Conservation (phyloP, 2,113 vertebrate species). For the Sardina pilchardus region DNA sequence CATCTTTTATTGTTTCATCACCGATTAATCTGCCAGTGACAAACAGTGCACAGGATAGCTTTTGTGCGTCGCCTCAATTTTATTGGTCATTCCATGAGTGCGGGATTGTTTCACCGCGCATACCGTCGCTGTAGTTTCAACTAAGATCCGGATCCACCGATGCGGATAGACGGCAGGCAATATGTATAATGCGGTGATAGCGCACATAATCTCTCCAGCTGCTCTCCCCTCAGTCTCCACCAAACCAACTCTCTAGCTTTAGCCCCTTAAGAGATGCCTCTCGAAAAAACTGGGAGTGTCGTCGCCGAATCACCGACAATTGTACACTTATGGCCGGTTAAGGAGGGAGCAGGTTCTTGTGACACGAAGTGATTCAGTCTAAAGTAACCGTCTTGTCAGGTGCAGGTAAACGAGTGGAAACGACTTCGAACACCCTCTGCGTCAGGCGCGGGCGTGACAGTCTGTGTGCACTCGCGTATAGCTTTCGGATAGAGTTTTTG, state of each 20-base stretch:
- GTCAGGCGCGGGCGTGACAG: conserved; percentile 33
- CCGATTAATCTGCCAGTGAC: background rate
- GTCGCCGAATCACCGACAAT: background rate
- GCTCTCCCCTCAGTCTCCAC: background rate
- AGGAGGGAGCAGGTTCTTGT: background rate
- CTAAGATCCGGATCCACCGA: background rate
- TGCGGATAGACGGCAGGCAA: background rate
- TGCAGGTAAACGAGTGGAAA: conserved; percentile 34
- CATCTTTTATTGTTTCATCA: background rate
- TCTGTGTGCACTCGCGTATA: conserved; percentile 32
- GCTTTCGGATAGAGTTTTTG: conserved; percentile 36
- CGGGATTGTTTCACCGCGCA: background rate
- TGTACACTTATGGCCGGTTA: background rate
- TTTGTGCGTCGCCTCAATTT: background rate
- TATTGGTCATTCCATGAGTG: background rate
- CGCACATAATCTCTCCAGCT: background rate
- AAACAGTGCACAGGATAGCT: background rate
- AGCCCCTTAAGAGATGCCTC: background rate
- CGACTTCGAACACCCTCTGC: conserved; percentile 22
- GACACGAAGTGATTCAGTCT: background rate
- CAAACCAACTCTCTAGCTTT: background rate
- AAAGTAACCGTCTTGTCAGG: conserved; percentile 30
- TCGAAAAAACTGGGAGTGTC: conserved; percentile 27
- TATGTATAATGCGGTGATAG: conserved; percentile 20
- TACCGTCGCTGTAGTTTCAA: conserved; percentile 5